phyloP scores from a whole-genome alignment of 64 coral and sea anemone species.

The Dendrophyllia cribrosa region DNA sequence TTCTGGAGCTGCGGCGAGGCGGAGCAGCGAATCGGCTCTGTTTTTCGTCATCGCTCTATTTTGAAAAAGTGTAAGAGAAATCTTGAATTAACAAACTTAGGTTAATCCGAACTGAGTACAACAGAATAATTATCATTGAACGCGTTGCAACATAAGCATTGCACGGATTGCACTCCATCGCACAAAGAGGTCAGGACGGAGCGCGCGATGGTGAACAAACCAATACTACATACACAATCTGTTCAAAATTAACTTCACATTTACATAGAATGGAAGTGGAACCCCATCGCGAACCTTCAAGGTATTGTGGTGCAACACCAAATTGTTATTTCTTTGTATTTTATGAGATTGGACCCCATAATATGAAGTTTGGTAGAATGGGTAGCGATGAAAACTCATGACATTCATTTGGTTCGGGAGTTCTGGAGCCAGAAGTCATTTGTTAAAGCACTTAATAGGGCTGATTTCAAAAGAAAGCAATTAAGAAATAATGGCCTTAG shows the following conservation, averaged over 20 bases:
- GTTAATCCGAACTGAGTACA: background rate
- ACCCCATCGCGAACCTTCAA: slow-evolving; percentile 7
- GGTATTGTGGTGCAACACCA: background rate
- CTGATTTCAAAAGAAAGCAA: slow-evolving; percentile 33
- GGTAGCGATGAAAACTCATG: background rate
- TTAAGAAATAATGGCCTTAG: slow-evolving; percentile 28
- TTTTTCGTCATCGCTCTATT: slow-evolving; percentile 46
- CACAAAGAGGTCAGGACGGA: background rate
- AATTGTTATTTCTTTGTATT: background rate
- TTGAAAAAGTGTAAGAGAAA: slow-evolving; percentile 9
- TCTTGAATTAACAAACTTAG: background rate
- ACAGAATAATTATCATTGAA: background rate
- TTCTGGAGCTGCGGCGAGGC: slow-evolving; percentile 60
- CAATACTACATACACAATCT: slow-evolving; percentile 26
- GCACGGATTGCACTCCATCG: background rate
- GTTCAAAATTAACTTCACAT: slow-evolving; percentile 51
- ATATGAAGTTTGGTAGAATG: background rate
- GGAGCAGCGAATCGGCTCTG: slow-evolving; percentile 31
- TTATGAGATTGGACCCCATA: background rate
- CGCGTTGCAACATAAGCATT: background rate
- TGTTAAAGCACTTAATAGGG: slow-evolving; percentile 32
- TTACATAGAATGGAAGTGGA: slow-evolving; percentile 17
- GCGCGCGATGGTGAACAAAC: background rate
- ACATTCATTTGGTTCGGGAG: background rate
- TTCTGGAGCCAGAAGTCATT: slow-evolving; percentile 8